A percentile compares a stretch with the other conserved stretches of the same genome.
These are phyloP conservation scores for Suncus etruscus DNA, from an alignment of 2,113 vertebrate species.

Conservation along the genomic window DNA sequence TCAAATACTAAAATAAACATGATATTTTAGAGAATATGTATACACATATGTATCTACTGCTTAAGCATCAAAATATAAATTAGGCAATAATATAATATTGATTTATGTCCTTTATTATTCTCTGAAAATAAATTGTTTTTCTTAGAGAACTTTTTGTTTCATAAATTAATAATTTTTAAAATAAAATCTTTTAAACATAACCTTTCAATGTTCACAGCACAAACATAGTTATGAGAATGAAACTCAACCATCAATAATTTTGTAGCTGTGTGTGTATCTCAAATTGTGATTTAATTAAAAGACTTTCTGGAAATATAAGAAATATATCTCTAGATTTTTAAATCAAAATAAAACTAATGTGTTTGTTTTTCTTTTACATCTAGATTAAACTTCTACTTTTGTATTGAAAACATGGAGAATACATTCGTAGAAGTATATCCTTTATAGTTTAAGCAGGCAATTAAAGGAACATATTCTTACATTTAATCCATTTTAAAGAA, in stretches of 20 bases:
- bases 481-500: neutral
- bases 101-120: neutral
- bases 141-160: neutral
- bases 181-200: neutral
- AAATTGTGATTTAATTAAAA: too few species aligned
- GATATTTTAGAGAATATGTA: neutral
- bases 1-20: neutral
- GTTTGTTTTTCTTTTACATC: neutral
- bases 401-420: neutral
- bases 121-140: constrained; percentile 11
- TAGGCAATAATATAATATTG: neutral
- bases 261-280: too few species aligned
- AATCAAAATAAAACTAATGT: too few species aligned
- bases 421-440: neutral
- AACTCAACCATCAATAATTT: too few species aligned
- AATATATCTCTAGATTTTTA: too few species aligned
- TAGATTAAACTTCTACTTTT: neutral
- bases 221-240: neutral
- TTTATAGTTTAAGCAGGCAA: neutral
- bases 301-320: too few species aligned
- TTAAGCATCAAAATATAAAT: neutral
- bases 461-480: neutral
- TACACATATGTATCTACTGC: neutral
- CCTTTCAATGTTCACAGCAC: neutral
- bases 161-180: constrained; percentile 6